Conservation (phyloP, 2,113 vertebrate genomes). For the Hemiscyllium ocellatum region DNA sequence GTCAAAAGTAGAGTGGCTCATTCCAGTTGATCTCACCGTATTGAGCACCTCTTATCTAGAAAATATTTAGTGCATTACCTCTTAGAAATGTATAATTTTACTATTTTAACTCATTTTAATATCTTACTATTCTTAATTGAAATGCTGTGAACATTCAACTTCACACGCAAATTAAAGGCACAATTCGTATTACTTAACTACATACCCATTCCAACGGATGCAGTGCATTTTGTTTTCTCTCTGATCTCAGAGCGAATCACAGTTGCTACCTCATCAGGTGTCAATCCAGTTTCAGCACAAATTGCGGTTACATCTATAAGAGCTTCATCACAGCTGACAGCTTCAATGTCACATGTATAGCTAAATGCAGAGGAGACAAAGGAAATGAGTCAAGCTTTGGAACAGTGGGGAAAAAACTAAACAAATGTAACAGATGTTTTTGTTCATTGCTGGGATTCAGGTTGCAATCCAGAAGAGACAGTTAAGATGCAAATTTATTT, state of each 20-base stretch:
- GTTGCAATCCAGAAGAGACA: not conserved
- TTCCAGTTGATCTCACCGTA: not conserved
- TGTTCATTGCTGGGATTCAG: not conserved
- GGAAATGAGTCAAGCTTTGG: not conserved
- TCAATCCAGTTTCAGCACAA: slow-evolving; percentile 71
- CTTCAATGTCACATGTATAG: slow-evolving; percentile 91
- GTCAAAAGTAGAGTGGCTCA: not conserved
- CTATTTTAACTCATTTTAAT: not conserved
- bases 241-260: slow-evolving; percentile 78
- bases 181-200: slow-evolving; percentile 25
- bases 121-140: not conserved
- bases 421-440: too few species aligned
- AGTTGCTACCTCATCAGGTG: slow-evolving; percentile 76
- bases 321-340: slow-evolving; percentile 94
- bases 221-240: slow-evolving; percentile 80
- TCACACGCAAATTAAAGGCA: not conserved
- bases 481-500: not conserved
- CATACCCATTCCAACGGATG: slow-evolving; percentile 93
- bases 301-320: slow-evolving; percentile 81
- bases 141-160: not conserved
- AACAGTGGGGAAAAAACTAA: not conserved
- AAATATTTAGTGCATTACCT: not conserved
- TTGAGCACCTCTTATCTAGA: not conserved
- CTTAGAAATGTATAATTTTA: not conserved
- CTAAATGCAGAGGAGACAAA: slow-evolving; percentile 50